A percentile compares a stretch with the other conserved stretches of the same genome.
Conservation (phyloP, 2,888 invertebrate species). For the Folsomia candida region DNA sequence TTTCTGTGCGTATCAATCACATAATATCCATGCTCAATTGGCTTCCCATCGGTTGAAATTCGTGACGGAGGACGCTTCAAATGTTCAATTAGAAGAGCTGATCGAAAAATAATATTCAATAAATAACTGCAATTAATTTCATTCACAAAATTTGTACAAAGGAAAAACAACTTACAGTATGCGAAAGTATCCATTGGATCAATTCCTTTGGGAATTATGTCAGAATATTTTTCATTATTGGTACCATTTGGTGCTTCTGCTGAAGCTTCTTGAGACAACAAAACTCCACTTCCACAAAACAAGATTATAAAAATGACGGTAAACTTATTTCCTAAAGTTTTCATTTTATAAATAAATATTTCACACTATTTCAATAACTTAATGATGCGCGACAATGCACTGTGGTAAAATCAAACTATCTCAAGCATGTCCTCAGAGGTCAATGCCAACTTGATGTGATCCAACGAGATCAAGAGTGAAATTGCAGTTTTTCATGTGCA, state of each 20-base stretch:
- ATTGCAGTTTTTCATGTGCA: too few relatives aligned
- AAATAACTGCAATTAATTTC: background rate
- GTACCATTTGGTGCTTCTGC: background rate
- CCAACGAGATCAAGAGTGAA: background rate
- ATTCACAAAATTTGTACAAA: background rate
- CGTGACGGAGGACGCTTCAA: constrained; percentile 1
- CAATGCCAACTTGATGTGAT: background rate
- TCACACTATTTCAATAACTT: background rate
- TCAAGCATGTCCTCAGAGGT: background rate
- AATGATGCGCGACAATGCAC: background rate
- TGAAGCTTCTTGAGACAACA: background rate
- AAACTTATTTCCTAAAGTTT: background rate
- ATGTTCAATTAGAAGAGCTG: background rate
- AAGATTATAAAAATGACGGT: background rate
- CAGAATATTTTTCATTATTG: background rate
- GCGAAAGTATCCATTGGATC: background rate
- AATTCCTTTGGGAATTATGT: background rate
- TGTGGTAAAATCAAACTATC: background rate
- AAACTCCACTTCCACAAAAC: background rate
- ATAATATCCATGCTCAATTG: background rate
- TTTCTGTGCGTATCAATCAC: background rate
- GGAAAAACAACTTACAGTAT: too few relatives aligned
- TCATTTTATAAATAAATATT: background rate
- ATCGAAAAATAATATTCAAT: background rate
- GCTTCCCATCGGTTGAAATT: background rate